Base-by-base conservation (phyloP, 2,113 vertebrate genomes). In the Syngnathus floridae region DNA sequence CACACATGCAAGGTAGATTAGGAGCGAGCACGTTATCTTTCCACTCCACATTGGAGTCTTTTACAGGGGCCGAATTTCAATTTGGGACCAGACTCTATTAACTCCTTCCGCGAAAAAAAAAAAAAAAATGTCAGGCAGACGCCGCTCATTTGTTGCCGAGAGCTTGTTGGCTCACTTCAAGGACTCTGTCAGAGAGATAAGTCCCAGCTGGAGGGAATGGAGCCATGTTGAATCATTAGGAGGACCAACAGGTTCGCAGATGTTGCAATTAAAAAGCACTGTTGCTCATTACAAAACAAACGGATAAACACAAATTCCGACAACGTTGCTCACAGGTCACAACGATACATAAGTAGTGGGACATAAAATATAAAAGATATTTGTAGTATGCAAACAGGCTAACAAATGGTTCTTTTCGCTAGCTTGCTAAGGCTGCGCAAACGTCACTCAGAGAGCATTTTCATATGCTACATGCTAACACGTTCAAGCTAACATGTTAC, bases 1-100 rank as follows among this genome's bases (percentile, higher is more conserved):
- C 76, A 84, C 73, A 74, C 79, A 81, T 81, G 84, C 78, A 73
- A 31, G 66, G 40, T 70, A 89, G 86, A 89, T 87, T 87, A 85
- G 77, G 69, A 78, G 57, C 22, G 69, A 72, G 74, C 69, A 77
- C 74, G 75, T 89, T 88, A 85, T 87, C 84, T 86, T 79, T 70
- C 67, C 75, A 71, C 72, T 67, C 79, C 81, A 79, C 59, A 66
- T 67, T 80, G 77, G 77, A 69, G 80, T 81, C 75, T 70, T 83
- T 70, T 68, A 77, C 81, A 75, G 76, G 77, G 75, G 63, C 63
- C 45, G 86, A 89, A 85, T 88, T 79, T 88, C 74, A 88, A 87
- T 88, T 79, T 76, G 73, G 77, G 72, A 68, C 73, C 72, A 78
- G 77, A 83, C 83, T 74, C 64, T 69, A 80, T 73, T 64, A 83